These are phyloP conservation scores for Clupea harengus DNA, from an alignment of 2,113 vertebrate genomes.

Conservation along the genomic window DNA sequence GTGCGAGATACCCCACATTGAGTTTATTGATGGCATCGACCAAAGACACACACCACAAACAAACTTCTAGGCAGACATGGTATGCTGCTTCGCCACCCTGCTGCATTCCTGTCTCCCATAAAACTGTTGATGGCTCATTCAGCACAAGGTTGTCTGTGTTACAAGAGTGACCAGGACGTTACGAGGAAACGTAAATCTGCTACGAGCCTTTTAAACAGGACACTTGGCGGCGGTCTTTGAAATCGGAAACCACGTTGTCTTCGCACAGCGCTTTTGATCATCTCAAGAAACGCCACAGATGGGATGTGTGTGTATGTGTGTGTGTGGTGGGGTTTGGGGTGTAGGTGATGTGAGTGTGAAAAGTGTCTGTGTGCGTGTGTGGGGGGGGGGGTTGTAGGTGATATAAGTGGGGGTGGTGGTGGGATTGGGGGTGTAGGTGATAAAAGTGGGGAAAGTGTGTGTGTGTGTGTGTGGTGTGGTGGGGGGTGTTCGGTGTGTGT, in stretches of 20 bases:
- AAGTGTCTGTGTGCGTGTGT: background rate
- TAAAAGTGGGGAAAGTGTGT: background rate
- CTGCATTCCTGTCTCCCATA: slow-evolving; percentile 20
- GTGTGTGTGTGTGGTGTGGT: background rate
- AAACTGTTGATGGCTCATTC: slow-evolving; percentile 1
- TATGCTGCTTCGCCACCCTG: slow-evolving; percentile 20
- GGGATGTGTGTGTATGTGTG: background rate
- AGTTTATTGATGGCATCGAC: slow-evolving; percentile 3
- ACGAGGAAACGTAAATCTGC: background rate
- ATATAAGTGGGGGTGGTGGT: background rate
- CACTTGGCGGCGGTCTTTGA: background rate
- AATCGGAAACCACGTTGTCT: background rate
- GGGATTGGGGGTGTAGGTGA: background rate
- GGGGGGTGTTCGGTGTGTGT: background rate
- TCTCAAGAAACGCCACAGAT: background rate
- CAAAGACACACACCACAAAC: slow-evolving; percentile 24
- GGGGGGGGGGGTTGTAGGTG: background rate
- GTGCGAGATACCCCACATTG: slow-evolving; percentile 35
- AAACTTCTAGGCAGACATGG: slow-evolving; percentile 34
- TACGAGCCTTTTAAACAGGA: background rate
- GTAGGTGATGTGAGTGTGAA: background rate
- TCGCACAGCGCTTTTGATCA: background rate
- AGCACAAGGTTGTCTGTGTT: slow-evolving; percentile 47
- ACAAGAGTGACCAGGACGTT: slow-evolving; percentile 40
- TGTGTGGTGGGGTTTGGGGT: background rate